Evolutionary conservation across 2,113 vertebrate species (phyloP).

Genomic region (Chloropsis cyanopogon): DNA sequence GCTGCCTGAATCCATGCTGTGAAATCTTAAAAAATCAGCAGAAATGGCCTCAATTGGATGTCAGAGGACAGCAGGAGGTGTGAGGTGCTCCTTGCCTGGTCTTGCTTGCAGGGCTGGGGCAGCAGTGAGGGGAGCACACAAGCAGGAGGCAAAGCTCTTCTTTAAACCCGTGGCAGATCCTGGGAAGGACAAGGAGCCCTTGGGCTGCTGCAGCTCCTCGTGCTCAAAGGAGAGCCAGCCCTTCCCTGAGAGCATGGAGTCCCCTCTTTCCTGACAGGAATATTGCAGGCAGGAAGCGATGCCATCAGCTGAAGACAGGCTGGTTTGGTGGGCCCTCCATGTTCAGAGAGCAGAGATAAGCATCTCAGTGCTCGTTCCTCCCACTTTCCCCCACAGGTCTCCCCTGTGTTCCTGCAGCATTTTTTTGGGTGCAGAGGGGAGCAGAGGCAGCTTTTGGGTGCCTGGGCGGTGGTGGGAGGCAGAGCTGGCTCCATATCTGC

Average conservation of each 20-base stretch:
- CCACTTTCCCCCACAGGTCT: not conserved
- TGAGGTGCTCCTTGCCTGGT: not conserved
- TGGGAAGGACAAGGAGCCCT: not conserved
- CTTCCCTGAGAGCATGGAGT: not conserved
- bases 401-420: not conserved
- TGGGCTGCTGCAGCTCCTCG: not conserved
- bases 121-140: rapidly evolving
- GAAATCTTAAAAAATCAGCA: not conserved
- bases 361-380: not conserved
- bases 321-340: not conserved
- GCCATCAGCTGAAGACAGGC: not conserved
- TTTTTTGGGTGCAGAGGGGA: not conserved
- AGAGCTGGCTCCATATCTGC: not conserved
- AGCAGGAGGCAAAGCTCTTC: not conserved
- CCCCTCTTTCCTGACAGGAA: not conserved
- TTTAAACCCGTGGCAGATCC: not conserved
- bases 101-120: no score
- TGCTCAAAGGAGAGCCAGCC: not conserved
- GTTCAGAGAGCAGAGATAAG: not conserved
- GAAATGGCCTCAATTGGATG: not conserved
- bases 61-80: not conserved
- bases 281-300: not conserved
- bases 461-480: not conserved
- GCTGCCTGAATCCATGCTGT: not conserved
- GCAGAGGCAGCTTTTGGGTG: not conserved